A percentile compares a stretch with the other conserved stretches of the same genome.
phyloP scores from a whole-genome alignment of 2,888 invertebrate species.

The Scaptomyza polygonia region DNA sequence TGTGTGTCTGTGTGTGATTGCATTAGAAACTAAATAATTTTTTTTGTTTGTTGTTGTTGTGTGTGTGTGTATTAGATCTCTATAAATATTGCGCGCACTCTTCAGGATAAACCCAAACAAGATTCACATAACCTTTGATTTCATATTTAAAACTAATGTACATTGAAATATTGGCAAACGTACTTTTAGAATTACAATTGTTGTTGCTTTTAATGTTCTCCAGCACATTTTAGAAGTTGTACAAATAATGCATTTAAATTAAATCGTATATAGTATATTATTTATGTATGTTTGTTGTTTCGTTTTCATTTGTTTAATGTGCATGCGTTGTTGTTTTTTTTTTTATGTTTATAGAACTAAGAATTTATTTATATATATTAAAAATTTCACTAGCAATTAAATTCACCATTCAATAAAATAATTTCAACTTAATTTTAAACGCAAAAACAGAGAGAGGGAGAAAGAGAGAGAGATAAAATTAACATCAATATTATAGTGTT shows the following conservation, averaged over 20 bases:
- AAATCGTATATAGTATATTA: slow-evolving; percentile 35
- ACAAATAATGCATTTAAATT: slow-evolving; percentile 55
- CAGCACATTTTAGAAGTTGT: slow-evolving; percentile 70
- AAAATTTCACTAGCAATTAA: slow-evolving; percentile 79
- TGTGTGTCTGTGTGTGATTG: slow-evolving; percentile 22
- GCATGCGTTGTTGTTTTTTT: slow-evolving; percentile 19
- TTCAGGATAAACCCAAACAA: slow-evolving; percentile 37
- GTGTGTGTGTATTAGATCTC: slow-evolving; percentile 20
- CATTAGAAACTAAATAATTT: slow-evolving; percentile 74
- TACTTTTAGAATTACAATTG: slow-evolving; percentile 47
- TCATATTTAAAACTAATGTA: slow-evolving; percentile 57
- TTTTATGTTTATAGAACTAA: slow-evolving; percentile 66
- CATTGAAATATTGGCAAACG: slow-evolving; percentile 67
- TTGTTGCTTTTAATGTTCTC: slow-evolving; percentile 49
- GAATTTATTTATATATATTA: slow-evolving; percentile 59
- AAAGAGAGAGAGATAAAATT: slow-evolving; percentile 48
- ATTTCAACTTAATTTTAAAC: slow-evolving; percentile 68
- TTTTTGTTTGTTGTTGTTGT: slow-evolving; percentile 28
- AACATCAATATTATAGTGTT: slow-evolving; percentile 58
- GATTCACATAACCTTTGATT: slow-evolving; percentile 68
- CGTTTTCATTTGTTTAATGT: neutral
- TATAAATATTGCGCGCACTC: slow-evolving; percentile 63
- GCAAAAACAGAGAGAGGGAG: slow-evolving; percentile 56
- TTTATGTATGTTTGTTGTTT: neutral
- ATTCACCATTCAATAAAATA: slow-evolving; percentile 76